A percentile compares a stretch with the other conserved stretches of the same genome.
phyloP scores from a whole-genome alignment of 1,140 invertebrate species.

The Venustaconcha ellipsiformis region DNA sequence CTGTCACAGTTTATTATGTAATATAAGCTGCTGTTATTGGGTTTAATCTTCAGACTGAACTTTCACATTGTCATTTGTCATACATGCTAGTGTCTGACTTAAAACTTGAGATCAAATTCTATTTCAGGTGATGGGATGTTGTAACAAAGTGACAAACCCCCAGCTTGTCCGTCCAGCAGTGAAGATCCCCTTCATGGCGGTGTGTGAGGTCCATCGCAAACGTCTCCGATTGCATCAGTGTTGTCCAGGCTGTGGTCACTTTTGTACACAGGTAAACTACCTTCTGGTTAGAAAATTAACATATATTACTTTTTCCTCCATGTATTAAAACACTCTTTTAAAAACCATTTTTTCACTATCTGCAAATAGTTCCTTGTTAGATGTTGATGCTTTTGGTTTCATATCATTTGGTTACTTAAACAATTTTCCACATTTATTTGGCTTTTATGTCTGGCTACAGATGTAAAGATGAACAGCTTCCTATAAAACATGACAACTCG shows the following conservation, averaged over 20 bases:
- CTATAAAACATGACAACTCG: no score
- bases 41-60: background rate
- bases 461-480: no score
- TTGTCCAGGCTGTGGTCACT: constrained; percentile 90
- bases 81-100: no score
- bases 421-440: no score
- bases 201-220: constrained; percentile 84
- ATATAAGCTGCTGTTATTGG: background rate
- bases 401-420: no score
- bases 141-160: constrained; percentile 77
- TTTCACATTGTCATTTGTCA: background rate
- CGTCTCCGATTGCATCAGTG: constrained; percentile 86
- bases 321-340: no score
- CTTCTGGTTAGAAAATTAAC: background rate
- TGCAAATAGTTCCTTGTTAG: no score
- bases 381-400: no score
- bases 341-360: no score
- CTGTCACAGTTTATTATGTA: no score
- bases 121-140: constrained; percentile 79
- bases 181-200: constrained; percentile 84
- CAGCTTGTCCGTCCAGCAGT: constrained; percentile 81
- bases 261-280: constrained; percentile 84
- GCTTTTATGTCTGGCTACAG: no score
- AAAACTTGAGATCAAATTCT: background rate
- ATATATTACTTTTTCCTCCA: no score